Conservation (phyloP, 2,113 vertebrate species). For the Prunella fulvescens region DNA sequence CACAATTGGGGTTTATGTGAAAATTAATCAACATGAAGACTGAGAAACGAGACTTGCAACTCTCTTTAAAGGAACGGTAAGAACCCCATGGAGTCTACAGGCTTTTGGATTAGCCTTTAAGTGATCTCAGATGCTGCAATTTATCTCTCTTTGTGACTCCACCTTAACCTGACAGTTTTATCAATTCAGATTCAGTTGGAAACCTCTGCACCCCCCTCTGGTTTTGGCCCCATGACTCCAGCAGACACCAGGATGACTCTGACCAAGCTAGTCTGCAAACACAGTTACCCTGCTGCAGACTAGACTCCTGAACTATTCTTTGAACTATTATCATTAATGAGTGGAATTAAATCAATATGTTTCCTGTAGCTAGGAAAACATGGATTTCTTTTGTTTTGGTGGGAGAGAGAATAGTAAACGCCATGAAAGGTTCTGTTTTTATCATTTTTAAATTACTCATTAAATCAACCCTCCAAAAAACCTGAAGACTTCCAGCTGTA, state of each 20-base stretch:
- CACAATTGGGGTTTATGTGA: neutral
- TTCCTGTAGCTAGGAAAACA: conserved; percentile 18
- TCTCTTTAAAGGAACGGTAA: neutral
- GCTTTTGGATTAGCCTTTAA: conserved; percentile 6
- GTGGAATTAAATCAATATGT: conserved; percentile 15
- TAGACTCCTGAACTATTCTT: conserved; percentile 16
- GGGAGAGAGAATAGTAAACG: neutral
- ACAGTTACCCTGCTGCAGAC: neutral
- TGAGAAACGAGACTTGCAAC: neutral
- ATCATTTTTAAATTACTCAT: neutral
- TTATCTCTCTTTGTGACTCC: neutral
- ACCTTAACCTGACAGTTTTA: conserved; percentile 23
- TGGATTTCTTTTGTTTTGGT: conserved; percentile 1
- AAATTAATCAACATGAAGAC: conserved; percentile 5
- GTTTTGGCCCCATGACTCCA: neutral
- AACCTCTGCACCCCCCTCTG: neutral
- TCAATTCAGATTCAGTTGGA: neutral
- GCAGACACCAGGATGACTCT: neutral
- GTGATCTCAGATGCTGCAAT: conserved; percentile 24
- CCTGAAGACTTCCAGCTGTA: conserved; percentile 34
- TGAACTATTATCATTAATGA: conserved; percentile 37
- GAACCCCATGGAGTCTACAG: neutral
- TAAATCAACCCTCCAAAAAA: neutral
- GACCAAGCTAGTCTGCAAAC: neutral
- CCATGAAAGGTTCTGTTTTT: neutral